phyloP scores from a whole-genome alignment of 2,113 vertebrate genomes.

The Craseonycteris thonglongyai region DNA sequence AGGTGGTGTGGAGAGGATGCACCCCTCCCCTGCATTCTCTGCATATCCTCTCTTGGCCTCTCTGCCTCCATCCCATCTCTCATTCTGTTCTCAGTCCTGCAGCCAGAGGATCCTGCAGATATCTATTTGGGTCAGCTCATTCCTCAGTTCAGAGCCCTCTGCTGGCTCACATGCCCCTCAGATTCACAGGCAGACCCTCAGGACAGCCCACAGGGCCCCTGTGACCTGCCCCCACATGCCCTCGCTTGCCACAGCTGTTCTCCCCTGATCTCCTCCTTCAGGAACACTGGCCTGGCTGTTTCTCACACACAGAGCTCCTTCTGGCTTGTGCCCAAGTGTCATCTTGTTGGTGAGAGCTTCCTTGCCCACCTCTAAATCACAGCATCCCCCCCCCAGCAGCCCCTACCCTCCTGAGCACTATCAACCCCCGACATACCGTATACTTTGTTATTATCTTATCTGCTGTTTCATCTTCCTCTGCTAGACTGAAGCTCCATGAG shows the following conservation, averaged over 20 bases:
- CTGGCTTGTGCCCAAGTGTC: background rate
- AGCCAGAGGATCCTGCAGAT: background rate
- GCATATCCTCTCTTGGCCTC: background rate
- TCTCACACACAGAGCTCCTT: background rate
- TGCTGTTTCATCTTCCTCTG: background rate
- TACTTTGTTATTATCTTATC: background rate
- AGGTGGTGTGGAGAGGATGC: too few relatives aligned
- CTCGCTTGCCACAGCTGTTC: too few relatives aligned
- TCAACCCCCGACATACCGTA: too few relatives aligned
- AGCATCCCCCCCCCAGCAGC: background rate
- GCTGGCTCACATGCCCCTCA: background rate
- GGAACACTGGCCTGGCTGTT: background rate
- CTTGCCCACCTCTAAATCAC: too few relatives aligned
- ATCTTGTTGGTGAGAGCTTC: background rate
- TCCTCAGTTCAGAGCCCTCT: background rate
- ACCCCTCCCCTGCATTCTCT: too few relatives aligned
- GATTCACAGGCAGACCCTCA: background rate
- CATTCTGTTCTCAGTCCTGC: background rate
- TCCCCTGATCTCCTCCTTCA: rapidly evolving
- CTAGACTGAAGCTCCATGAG: background rate
- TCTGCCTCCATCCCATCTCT: background rate
- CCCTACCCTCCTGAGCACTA: background rate
- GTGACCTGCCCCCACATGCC: too few relatives aligned
- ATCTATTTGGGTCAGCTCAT: background rate
- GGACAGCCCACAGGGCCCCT: background rate